Evolutionary conservation across 2,888 invertebrate species (phyloP), one percentile per base, ranked within the genome.

Genomic region (Hydroisotoma schaefferi): DNA sequence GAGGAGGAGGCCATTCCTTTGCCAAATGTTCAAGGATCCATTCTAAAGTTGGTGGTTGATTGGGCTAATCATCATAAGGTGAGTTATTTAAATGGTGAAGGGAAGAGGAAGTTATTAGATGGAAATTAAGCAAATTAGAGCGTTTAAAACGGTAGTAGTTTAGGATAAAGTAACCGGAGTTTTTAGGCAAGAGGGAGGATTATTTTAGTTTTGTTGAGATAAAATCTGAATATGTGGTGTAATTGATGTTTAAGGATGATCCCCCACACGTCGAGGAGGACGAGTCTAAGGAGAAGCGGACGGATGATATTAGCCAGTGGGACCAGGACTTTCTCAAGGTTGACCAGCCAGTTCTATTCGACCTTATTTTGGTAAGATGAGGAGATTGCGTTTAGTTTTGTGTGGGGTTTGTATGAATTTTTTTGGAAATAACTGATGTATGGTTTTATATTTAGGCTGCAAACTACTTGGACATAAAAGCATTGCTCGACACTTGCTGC

Each of bases 271-370:
- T 46, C 0, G 69, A 71, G 8, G 71, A 71, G 5, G 71, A 71
- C 49, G 67, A 68, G 47, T 55, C 59, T 12, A 60, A 62, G 33
- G 71, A 69, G 51, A 65, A 97, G 75, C 82, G 98, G 18, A 98
- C 98, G 0, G 98, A 98, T 77, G 98, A 99, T 76, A 99, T 99
- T 72, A 90, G 92, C 23, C 93, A 94, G 0, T 99, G 99, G 99
- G 99, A 99, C 81, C 93, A 94, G 0, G 98, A 99, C 77, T 99
- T 99, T 75, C 80, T 99, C 5, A 98, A 98, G 82, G 97, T 99
- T 33, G 95, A 97, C 77, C 95, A 97, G 77, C 93, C 94, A 58
- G 94, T 95, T 2, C 80, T 98, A 12, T 97, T 97, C 77, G 97
- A 97, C 80, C 80, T 98, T 40, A 98, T 98, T 74, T 80, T 98